Evolutionary conservation across 2,888 invertebrate genomes (phyloP).

Genomic region (Itoplectis maculator): DNA sequence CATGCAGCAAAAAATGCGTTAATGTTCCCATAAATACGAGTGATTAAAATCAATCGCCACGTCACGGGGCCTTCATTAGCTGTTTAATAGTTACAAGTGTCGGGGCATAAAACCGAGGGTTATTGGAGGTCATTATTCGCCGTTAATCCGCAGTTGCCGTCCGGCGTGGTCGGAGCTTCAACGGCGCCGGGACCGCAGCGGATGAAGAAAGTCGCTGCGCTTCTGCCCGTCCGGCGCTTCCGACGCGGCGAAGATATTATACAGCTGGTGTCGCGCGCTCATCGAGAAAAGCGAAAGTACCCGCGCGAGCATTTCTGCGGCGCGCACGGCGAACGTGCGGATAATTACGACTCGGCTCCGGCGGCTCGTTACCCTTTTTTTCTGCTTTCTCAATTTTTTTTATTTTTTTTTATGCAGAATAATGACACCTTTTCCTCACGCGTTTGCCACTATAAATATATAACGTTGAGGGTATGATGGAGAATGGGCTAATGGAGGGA

Average conservation of each 20-base stretch:
- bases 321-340: conserved; percentile 22
- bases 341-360: conserved; percentile 29
- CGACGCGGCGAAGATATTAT: conserved; percentile 54
- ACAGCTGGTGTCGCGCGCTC: conserved; percentile 50
- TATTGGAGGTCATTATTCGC: conserved; percentile 56
- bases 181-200: conserved; percentile 48
- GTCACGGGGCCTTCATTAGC: conserved; percentile 43
- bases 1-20: not conserved
- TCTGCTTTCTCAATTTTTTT: not conserved
- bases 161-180: not conserved
- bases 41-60: conserved; percentile 44
- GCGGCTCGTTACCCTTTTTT: conserved; percentile 23
- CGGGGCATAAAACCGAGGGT: conserved; percentile 42
- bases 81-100: conserved; percentile 37
- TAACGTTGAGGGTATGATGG: not conserved
- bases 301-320: not conserved
- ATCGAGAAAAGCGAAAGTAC: conserved; percentile 64
- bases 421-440: conserved; percentile 14
- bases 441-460: conserved; percentile 4
- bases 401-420: conserved; percentile 4
- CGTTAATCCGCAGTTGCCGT: conserved; percentile 42
- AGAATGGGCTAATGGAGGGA: conserved; percentile 24
- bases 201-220: conserved; percentile 59
- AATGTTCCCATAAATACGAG: conserved; percentile 27
- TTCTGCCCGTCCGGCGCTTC: conserved; percentile 40